Percentiles rank a stretch among this genome's conserved stretches.
These are phyloP conservation scores for Cervus canadensis DNA, from an alignment of 2,113 vertebrate species.

Conservation along the genomic window DNA sequence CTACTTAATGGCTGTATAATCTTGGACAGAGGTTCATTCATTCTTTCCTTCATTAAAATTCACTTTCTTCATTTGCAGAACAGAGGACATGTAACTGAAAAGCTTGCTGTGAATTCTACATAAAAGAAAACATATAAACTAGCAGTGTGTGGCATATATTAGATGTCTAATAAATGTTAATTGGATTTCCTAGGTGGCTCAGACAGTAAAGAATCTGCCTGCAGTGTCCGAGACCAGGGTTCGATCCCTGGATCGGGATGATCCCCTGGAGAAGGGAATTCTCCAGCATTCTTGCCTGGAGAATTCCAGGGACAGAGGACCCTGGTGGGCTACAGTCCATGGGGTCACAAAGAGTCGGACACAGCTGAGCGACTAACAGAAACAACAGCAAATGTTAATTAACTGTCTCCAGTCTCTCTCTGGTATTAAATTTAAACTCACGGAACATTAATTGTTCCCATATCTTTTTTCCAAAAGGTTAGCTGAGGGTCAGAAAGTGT, in stretches of 20 bases:
- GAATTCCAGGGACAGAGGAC: neutral
- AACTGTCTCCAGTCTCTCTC: neutral
- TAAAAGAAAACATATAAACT: neutral
- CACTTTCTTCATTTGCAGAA: neutral
- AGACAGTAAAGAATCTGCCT: neutral
- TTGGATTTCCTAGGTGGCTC: neutral
- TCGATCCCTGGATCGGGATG: neutral
- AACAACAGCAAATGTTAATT: neutral
- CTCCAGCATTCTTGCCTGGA: neutral
- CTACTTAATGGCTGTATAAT: neutral
- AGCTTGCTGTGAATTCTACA: neutral
- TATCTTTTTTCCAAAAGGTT: neutral
- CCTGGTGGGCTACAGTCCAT: neutral
- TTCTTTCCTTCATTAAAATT: slow-evolving; percentile 17
- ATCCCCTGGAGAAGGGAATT: neutral
- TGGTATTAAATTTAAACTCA: neutral
- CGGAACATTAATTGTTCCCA: neutral
- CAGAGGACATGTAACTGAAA: neutral
- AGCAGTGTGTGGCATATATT: neutral
- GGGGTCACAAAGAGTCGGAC: neutral
- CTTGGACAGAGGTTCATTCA: neutral
- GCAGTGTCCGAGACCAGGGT: neutral
- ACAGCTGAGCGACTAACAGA: neutral
- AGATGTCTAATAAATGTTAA: neutral
- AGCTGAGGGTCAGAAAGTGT: neutral